These are phyloP conservation scores for Diorhabda sublineata DNA, from an alignment of 1,140 invertebrate species.

Conservation along the genomic window DNA sequence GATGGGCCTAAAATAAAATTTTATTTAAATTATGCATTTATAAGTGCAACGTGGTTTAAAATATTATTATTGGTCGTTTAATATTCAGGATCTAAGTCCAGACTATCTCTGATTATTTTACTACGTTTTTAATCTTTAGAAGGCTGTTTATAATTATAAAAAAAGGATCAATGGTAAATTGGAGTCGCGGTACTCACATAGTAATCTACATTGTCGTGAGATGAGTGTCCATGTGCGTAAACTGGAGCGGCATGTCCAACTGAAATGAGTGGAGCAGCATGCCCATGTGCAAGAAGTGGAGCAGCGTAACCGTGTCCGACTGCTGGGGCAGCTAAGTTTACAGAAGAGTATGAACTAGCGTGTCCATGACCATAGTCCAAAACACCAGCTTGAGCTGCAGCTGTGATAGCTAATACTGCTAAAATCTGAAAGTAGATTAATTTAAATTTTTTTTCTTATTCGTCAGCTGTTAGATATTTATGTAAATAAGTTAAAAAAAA, in stretches of 20 bases:
- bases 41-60: no score
- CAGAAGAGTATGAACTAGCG: slow-evolving; percentile 4
- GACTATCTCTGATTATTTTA: no score
- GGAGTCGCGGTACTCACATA: slow-evolving; percentile 29
- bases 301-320: slow-evolving; percentile 27
- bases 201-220: slow-evolving; percentile 22
- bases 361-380: slow-evolving; percentile 8
- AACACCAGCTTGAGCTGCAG: slow-evolving; percentile 30
- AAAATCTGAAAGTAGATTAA: slow-evolving; percentile 24
- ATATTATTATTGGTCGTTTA: no score
- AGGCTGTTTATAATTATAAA: no score
- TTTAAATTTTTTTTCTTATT: no score
- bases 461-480: no score
- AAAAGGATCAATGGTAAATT: no score
- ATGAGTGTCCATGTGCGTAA: not conserved
- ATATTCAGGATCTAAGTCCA: no score
- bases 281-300: slow-evolving; percentile 7
- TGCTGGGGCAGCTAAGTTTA: slow-evolving; percentile 2
- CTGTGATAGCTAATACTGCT: slow-evolving; percentile 26
- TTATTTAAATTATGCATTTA: no score
- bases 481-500: no score
- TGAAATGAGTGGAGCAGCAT: not conserved
- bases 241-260: not conserved
- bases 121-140: no score
- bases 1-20: slow-evolving; percentile 37